A percentile compares a stretch with the other conserved stretches of the same genome.
Conservation (phyloP, 2,888 invertebrate genomes). For the Eristalis intricaria region DNA sequence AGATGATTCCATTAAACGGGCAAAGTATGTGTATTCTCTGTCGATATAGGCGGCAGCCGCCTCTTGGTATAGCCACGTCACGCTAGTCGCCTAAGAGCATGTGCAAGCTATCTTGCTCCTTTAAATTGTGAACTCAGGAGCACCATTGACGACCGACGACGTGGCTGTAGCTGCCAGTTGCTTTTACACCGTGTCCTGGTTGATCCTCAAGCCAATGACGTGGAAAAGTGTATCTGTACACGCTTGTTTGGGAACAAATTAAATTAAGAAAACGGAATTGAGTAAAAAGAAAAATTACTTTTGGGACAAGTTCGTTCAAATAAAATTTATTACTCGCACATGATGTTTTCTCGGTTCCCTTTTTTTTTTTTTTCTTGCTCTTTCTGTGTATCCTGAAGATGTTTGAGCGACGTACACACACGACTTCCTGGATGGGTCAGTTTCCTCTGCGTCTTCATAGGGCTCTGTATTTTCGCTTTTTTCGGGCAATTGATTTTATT, state of each 20-base stretch:
- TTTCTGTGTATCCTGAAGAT: background rate
- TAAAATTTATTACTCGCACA: conserved; percentile 66
- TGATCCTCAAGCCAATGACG: conserved; percentile 59
- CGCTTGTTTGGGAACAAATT: conserved; percentile 65
- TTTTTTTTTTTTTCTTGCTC: background rate
- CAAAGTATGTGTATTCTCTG: background rate
- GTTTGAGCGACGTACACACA: conserved; percentile 12
- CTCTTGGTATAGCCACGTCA: background rate
- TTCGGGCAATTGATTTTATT: conserved; percentile 44
- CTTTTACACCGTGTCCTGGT: conserved; percentile 25
- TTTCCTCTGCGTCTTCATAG: background rate
- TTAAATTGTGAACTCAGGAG: conserved; percentile 10
- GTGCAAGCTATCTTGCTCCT: conserved; percentile 12
- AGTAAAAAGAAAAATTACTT: conserved; percentile 60
- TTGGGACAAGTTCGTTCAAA: conserved; percentile 61
- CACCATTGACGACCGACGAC: background rate
- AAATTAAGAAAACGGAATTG: conserved; percentile 65
- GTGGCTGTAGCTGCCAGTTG: background rate
- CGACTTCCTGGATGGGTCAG: conserved; percentile 29
- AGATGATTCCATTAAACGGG: conserved; percentile 46
- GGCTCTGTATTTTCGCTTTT: background rate
- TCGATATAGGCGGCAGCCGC: conserved; percentile 9
- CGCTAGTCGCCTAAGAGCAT: conserved; percentile 2
- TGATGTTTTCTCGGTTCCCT: conserved; percentile 36
- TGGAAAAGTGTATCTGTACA: conserved; percentile 62